phyloP scores from a whole-genome alignment of 2,888 invertebrate species.

The Cheilosia variabilis region DNA sequence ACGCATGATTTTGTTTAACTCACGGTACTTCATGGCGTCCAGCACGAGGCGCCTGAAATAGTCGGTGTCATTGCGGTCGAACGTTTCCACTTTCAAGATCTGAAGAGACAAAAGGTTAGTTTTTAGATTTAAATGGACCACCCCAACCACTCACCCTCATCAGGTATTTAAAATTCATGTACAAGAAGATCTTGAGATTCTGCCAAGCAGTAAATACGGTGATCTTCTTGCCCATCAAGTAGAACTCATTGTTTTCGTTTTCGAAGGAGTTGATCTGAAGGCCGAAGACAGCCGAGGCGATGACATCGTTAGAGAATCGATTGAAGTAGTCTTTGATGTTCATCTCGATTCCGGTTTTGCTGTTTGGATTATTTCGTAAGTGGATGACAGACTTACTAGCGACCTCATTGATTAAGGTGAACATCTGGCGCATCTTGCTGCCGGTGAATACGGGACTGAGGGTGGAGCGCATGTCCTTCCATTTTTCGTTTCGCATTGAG shows the following conservation, averaged over 20 bases:
- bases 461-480: slow-evolving; percentile 83
- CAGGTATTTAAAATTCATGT: slow-evolving; percentile 53
- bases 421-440: slow-evolving; percentile 84
- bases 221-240: slow-evolving; percentile 83
- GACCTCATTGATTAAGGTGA: slow-evolving; percentile 79
- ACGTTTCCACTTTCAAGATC: slow-evolving; percentile 78
- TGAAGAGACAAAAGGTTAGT: background rate
- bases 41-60: slow-evolving; percentile 84
- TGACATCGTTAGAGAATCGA: slow-evolving; percentile 83
- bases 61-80: slow-evolving; percentile 79
- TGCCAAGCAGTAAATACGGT: slow-evolving; percentile 80
- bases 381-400: slow-evolving; percentile 76
- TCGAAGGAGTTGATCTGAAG: slow-evolving; percentile 85
- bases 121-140: background rate
- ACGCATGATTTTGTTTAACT: slow-evolving; percentile 84
- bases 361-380: slow-evolving; percentile 65
- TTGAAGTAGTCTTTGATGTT: slow-evolving; percentile 82
- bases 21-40: slow-evolving; percentile 83
- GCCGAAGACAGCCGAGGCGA: slow-evolving; percentile 84
- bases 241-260: slow-evolving; percentile 85
- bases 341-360: slow-evolving; percentile 76
- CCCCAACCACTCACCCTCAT: slow-evolving; percentile 77
- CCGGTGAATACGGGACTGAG: slow-evolving; percentile 84
- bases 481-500: slow-evolving; percentile 82
- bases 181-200: slow-evolving; percentile 77